Base-by-base conservation (phyloP, 2,888 invertebrate genomes). In the Drosophila longiperda region DNA sequence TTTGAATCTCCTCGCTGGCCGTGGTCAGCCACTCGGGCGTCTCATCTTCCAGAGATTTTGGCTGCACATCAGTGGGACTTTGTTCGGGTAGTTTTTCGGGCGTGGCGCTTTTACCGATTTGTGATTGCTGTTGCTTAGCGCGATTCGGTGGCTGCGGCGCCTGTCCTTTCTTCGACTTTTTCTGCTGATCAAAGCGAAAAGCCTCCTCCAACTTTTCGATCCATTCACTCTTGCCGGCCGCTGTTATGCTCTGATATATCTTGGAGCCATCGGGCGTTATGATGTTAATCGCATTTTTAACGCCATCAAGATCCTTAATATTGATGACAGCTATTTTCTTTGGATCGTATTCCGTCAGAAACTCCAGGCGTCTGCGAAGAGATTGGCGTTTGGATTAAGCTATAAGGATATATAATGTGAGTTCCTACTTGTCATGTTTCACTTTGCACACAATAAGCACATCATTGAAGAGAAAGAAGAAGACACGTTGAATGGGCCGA, bases 291-390 rank as follows among this genome's bases (percentile, higher is more conserved):
- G 98, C 98, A 93, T 98, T 96, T 92, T 98, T 98, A 1, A 98
- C 96, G 75, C 96, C 97, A 58, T 97, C 98, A 73, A 97, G 94
- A 93, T 99, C 98, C 86, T 97, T 94, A 59, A 99, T 98, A 93
- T 99, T 99, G 0, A 99, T 98, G 33, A 99, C 97, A 29, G 98
- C 99, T 83, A 99, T 94, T 92, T 96, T 97, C 91, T 97, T 97
- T 49, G 93, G 93, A 75, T 93, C 93, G 66, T 93, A 93, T 68
- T 93, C 93, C 3, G 88, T 78, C 1, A 92, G 80, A 60, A 92
- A 93, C 69, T 93, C 93, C 12, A 93, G 66, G 64, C 93, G 91
- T 92, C 93, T 93, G 36, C 8, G 55, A 57, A 3, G 0, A 32
- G 7, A 48, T 32, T 3, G 6, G 0, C 9, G 11, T 34, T 6